phyloP scores from a whole-genome alignment of 2,797 vertebrate genomes.

The Pyrocephalus nanus region DNA sequence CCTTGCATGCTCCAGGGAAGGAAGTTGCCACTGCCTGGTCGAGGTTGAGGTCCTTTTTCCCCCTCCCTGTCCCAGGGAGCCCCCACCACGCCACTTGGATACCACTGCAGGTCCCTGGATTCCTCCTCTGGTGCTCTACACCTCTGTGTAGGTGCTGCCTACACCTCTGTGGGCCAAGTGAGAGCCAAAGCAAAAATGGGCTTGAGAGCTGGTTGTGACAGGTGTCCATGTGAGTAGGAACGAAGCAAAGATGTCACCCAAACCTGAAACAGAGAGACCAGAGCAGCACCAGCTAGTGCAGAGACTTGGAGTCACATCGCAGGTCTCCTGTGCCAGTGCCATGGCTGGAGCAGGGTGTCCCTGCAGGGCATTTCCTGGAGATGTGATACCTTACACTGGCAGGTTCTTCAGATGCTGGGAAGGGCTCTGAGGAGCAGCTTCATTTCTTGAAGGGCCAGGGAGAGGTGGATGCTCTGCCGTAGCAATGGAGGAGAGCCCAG shows the following conservation, averaged over 20 bases:
- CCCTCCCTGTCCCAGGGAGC: background rate
- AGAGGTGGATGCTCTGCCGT: background rate
- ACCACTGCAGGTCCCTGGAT: background rate
- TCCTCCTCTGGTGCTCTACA: background rate
- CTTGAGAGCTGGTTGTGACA: background rate
- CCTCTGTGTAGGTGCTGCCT: fast-evolving
- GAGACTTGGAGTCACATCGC: fast-evolving
- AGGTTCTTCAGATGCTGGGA: background rate
- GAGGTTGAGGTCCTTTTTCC: background rate
- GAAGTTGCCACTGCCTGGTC: background rate
- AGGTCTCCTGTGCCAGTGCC: background rate
- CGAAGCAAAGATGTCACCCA: background rate
- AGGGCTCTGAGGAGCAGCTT: background rate
- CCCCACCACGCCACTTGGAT: too few species aligned
- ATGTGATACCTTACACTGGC: background rate
- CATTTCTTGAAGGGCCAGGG: background rate
- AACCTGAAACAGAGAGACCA: background rate
- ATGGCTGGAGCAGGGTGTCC: fast-evolving
- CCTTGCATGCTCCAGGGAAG: background rate
- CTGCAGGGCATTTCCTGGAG: background rate
- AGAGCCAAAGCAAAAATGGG: fast-evolving
- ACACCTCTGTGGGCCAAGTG: background rate
- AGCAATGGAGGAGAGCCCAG: background rate
- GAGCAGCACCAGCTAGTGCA: background rate
- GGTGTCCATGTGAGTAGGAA: background rate